Evolutionary conservation across 2,888 invertebrate species (phyloP).

Genomic region (Dioctria linearis): DNA sequence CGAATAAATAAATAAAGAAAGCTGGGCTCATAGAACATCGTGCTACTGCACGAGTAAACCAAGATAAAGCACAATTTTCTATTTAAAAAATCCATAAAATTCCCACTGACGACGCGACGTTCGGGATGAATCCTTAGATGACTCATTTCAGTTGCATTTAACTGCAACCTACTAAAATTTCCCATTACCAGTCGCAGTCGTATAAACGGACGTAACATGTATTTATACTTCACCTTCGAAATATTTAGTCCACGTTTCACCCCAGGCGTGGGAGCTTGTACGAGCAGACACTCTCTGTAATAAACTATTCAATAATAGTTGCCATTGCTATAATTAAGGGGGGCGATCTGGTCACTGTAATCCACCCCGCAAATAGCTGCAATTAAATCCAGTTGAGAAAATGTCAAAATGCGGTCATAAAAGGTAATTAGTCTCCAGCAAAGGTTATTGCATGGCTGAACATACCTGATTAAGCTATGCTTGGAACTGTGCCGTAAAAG

Average conservation of each 20-base stretch:
- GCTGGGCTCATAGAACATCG: not conserved
- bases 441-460: constrained; percentile 20
- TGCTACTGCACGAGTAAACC: not conserved
- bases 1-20: no score
- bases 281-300: constrained; percentile 5
- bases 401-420: constrained; percentile 52
- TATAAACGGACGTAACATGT: constrained; percentile 31
- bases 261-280: constrained; percentile 3
- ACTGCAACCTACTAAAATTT: constrained; percentile 40
- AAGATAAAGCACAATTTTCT: not conserved
- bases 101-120: not conserved
- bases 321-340: constrained; percentile 3
- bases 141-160: constrained; percentile 48
- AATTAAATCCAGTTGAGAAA: constrained; percentile 44
- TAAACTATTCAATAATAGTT: constrained; percentile 46
- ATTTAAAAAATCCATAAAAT: constrained; percentile 16
- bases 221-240: constrained; percentile 32
- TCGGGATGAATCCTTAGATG: constrained; percentile 4
- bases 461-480: not conserved
- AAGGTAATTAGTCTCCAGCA: constrained; percentile 50
- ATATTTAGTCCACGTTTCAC: not conserved
- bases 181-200: constrained; percentile 43
- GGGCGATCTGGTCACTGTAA: constrained; percentile 1
- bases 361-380: not conserved
- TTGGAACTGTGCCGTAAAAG: constrained; percentile 14